Evolutionary conservation across 2,797 vertebrate species (phyloP).

Genomic region (Danionella dracula): DNA sequence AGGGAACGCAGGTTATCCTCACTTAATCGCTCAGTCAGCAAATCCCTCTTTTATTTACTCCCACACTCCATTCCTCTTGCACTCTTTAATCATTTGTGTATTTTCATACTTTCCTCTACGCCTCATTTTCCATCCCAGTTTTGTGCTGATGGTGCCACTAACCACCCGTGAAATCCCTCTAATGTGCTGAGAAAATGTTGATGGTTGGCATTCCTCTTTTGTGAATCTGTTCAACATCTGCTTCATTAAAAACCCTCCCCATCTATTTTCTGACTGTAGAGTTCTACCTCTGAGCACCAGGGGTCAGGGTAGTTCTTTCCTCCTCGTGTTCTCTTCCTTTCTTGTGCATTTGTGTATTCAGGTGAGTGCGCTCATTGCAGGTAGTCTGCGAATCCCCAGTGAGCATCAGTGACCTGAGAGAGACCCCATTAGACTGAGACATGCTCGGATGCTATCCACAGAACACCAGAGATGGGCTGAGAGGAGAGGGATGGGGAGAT

Average conservation of each 20-base stretch:
- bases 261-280: background rate
- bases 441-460: background rate
- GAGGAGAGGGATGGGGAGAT: background rate
- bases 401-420: slow-evolving; percentile 15
- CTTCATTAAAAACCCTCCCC: slow-evolving; percentile 45
- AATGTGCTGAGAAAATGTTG: slow-evolving; percentile 36
- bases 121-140: background rate
- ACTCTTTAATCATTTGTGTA: background rate
- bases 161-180: slow-evolving; percentile 4
- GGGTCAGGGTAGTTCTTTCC: slow-evolving; percentile 52
- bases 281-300: slow-evolving; percentile 41
- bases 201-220: slow-evolving; percentile 28
- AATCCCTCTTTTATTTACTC: background rate
- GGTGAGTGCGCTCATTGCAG: slow-evolving; percentile 8
- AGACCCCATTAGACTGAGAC: slow-evolving; percentile 34
- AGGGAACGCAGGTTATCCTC: background rate
- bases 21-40: background rate
- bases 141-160: slow-evolving; percentile 19
- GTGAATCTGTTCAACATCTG: slow-evolving; percentile 38
- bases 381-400: slow-evolving; percentile 14
- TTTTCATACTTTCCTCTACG: no score
- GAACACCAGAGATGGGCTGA: background rate
- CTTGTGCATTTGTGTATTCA: slow-evolving; percentile 30
- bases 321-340: background rate
- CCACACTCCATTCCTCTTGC: background rate